Percentiles rank a stretch among this genome's conserved stretches.
Conservation (phyloP, 2,113 vertebrate species). For the Lipophrys pholis region DNA sequence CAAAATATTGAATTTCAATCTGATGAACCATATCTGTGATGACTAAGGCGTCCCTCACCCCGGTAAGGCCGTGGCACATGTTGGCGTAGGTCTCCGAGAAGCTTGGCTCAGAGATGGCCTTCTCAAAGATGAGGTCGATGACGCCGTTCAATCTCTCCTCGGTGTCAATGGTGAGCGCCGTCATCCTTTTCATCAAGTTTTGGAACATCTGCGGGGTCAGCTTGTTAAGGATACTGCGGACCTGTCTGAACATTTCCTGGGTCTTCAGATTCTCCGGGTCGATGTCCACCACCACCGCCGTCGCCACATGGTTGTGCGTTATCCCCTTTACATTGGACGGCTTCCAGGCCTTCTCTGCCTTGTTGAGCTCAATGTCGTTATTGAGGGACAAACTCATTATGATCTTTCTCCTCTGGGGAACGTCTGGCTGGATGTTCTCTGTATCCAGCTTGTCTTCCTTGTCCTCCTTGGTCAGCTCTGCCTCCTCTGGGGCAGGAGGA, state of each 20-base stretch:
- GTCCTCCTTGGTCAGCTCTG: no score
- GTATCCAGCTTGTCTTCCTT: no score
- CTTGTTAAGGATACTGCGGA: slow-evolving; percentile 97
- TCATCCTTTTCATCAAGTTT: slow-evolving; percentile 97
- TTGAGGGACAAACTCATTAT: slow-evolving; percentile 90
- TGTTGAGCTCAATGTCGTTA: slow-evolving; percentile 95
- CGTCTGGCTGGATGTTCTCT: no score
- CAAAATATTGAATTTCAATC: background rate
- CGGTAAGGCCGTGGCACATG: slow-evolving; percentile 99
- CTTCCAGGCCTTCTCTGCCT: slow-evolving; percentile 97
- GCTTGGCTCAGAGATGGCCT: slow-evolving; percentile 98
- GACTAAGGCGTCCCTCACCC: slow-evolving; percentile 85
- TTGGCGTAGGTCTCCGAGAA: slow-evolving; percentile 99
- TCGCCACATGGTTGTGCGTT: slow-evolving; percentile 16
- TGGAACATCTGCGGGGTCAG: slow-evolving; percentile 99
- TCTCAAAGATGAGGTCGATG: slow-evolving; percentile 98
- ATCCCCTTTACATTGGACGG: slow-evolving; percentile 84
- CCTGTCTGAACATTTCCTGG: slow-evolving; percentile 92
- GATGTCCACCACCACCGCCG: slow-evolving; percentile 69
- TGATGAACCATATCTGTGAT: background rate
- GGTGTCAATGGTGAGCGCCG: slow-evolving; percentile 93
- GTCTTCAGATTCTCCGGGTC: slow-evolving; percentile 88
- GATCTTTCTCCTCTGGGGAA: slow-evolving; percentile 94
- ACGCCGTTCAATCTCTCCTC: slow-evolving; percentile 97
- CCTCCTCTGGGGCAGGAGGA: no score